phyloP scores from a whole-genome alignment of 2,797 vertebrate genomes.

The Paedocypris micromegethes region DNA sequence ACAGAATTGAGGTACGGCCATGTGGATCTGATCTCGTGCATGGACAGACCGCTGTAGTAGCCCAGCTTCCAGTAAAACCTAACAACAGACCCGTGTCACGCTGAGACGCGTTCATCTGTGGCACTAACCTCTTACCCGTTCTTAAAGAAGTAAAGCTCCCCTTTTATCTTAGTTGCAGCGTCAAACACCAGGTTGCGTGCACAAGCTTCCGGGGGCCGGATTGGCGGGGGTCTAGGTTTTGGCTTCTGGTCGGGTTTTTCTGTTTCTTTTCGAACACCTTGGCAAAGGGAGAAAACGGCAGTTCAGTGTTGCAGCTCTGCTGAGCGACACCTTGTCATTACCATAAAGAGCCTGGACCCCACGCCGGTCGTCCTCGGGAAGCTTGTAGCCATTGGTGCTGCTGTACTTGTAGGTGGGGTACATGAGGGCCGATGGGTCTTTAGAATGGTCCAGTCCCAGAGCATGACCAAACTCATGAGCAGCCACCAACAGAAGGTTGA shows the following conservation, averaged over 20 bases:
- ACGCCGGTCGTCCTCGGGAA: conserved; percentile 72
- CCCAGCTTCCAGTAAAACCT: conserved; percentile 63
- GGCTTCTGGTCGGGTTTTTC: conserved; percentile 40
- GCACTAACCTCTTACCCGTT: conserved; percentile 35
- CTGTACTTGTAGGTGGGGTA: conserved; percentile 81
- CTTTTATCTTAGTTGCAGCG: conserved; percentile 47
- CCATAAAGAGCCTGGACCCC: conserved; percentile 86
- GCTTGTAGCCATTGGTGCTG: conserved; percentile 68
- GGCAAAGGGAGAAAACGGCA: background rate
- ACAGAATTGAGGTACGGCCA: conserved; percentile 56
- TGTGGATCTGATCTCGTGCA: conserved; percentile 33
- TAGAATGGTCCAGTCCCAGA: conserved; percentile 82
- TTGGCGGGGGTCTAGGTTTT: conserved; percentile 50
- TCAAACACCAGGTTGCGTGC: conserved; percentile 45
- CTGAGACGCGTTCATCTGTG: too few species aligned
- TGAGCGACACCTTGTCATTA: conserved; percentile 39
- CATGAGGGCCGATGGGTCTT: conserved; percentile 78
- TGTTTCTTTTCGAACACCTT: conserved; percentile 56
- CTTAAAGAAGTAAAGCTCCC: conserved; percentile 54
- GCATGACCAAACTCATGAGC: conserved; percentile 89
- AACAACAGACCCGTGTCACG: too few species aligned
- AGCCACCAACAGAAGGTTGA: conserved; percentile 86
- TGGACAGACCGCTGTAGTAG: conserved; percentile 17
- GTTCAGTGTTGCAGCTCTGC: background rate
- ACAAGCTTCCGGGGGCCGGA: conserved; percentile 40